Evolutionary conservation across 1,140 invertebrate genomes (phyloP), one percentile per base, ranked within the genome.

Genomic region (Nasonia giraulti): DNA sequence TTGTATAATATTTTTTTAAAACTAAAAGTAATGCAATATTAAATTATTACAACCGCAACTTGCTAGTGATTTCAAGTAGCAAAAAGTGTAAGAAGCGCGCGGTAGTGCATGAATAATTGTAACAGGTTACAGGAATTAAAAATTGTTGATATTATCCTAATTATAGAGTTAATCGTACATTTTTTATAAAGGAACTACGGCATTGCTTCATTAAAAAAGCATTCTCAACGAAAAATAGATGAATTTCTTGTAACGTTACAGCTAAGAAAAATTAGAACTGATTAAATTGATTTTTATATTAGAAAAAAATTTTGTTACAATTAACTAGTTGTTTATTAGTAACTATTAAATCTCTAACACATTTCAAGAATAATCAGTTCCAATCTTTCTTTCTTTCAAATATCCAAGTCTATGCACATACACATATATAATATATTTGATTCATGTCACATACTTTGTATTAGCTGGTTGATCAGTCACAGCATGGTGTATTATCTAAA

Each of bases 401-500:
- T 1, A 62, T n/a, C 17, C 55, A 62, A 62, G 40, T 62, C 14
- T 55, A 55, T 37, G 33, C 33, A 37, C 33, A 33, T 33, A 5
- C 33, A 55, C 50, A 55, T 20, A 7, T 62, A 7, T 20, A 62
- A 62, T 62, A 62, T 17, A 62, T 62, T 20, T 62, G 1, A 62
- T 62, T 75, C 7, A 74, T 31, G 33, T 33, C 88, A 91, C 88
- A 88, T 87, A 93, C 91, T 91, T 91, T 14, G 89, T 90, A 79
- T 89, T 75, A 37, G 89, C 88, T 47, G 92, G 86, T 87, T 92
- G 89, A 84, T 90, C 91, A 91, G 91, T 87, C 82, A 91, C 87
- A 74, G 91, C 90, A 83, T 92, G 92, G 90, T 93, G 92, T 44
- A 93, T 93, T 89, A 93, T 93, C 92, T 93, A 89, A 12, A 92